phyloP scores from a whole-genome alignment of 2,888 invertebrate species.

The Athalia cordata region DNA sequence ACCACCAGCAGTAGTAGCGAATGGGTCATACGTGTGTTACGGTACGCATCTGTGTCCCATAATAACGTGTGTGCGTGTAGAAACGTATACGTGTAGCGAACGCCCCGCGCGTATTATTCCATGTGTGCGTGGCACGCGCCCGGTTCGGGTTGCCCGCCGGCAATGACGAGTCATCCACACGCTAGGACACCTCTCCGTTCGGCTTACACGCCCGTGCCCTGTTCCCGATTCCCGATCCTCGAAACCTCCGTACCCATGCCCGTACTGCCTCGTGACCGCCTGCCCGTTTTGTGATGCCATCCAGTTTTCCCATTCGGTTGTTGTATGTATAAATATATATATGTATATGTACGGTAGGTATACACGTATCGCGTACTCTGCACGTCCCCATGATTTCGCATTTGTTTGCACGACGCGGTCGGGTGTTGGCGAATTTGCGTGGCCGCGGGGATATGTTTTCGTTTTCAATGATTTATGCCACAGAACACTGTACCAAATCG shows the following conservation, averaged over 20 bases:
- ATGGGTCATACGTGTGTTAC: conserved; percentile 41
- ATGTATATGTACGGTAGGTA: no score
- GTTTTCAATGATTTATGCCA: conserved; percentile 73
- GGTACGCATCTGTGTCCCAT: neutral
- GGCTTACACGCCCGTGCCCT: conserved; percentile 54
- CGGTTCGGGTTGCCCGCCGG: conserved; percentile 63
- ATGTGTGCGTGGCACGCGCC: conserved; percentile 69
- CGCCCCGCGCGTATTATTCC: conserved; percentile 17
- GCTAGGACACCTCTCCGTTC: conserved; percentile 69
- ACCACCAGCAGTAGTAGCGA: no score
- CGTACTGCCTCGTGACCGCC: no score
- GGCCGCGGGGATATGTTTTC: conserved; percentile 72
- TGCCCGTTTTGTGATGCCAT: no score
- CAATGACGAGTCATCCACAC: conserved; percentile 73
- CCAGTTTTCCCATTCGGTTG: no score
- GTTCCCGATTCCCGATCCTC: no score
- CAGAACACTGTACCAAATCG: conserved; percentile 44
- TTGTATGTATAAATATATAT: no score
- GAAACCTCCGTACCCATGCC: no score
- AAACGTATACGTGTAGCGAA: conserved; percentile 14
- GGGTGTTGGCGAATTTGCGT: conserved; percentile 73
- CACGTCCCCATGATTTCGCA: conserved; percentile 68
- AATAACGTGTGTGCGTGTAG: neutral
- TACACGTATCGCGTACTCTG: conserved; percentile 51
- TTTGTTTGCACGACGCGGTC: conserved; percentile 72